Conservation (phyloP, 2,888 invertebrate genomes). For the Nesidiocoris tenuis region DNA sequence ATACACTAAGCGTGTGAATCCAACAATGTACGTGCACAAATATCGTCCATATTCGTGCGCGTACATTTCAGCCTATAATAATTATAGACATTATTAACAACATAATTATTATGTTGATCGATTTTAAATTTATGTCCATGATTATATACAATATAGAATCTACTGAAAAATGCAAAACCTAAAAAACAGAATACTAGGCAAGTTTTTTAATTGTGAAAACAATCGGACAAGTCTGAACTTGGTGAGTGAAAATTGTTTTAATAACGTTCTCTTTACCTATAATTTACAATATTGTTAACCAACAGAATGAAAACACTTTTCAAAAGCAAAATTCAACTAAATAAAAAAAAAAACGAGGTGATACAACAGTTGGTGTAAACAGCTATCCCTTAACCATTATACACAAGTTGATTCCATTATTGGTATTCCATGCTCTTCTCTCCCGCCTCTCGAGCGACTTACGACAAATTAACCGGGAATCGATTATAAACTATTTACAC, state of each 20-base stretch:
- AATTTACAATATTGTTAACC: conserved; percentile 18
- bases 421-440: neutral
- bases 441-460: neutral
- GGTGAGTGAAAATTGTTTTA: conserved; percentile 3
- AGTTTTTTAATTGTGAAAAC: neutral
- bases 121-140: conserved; percentile 37
- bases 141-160: conserved; percentile 32
- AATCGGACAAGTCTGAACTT: neutral
- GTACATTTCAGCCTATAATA: conserved; percentile 27
- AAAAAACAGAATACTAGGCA: neutral
- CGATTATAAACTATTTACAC: neutral
- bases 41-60: conserved; percentile 30
- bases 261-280: conserved; percentile 14
- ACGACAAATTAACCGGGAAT: neutral
- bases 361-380: conserved; percentile 39
- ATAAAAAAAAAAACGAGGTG: conserved; percentile 26
- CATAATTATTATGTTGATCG: conserved; percentile 4
- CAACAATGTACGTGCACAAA: conserved; percentile 38
- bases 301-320: conserved; percentile 18
- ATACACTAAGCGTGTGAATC: conserved; percentile 46
- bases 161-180: neutral
- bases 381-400: conserved; percentile 36
- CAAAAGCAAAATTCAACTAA: conserved; percentile 7
- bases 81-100: neutral
- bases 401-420: neutral